Base-by-base conservation (phyloP, 1,140 invertebrate genomes). In the Drosophila murphyi region DNA sequence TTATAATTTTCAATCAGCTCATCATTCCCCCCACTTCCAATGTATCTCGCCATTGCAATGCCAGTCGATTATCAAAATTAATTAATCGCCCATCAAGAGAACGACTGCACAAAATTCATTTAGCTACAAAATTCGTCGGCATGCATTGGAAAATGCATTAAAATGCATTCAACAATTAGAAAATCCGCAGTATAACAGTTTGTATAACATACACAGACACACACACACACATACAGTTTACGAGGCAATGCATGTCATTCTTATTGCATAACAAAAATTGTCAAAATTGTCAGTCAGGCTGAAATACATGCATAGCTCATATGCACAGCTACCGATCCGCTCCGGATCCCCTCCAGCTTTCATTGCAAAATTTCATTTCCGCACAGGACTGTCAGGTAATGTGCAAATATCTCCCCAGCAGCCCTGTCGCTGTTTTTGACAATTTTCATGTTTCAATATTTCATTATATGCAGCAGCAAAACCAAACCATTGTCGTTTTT, bases 361-460 rank as follows among this genome's bases (percentile, higher is more conserved):
- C 82, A 83, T 69, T 87, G 82, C 83, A 72, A 88, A 89, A 88
- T 89, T 88, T 89, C 83, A 88, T 88, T 88, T 88, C 83, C 83
- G 85, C 80, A 37, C 28, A 65, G 69, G 63, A 50, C 55, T 68
- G 80, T 77, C 82, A 86, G 79, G 82, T 86, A 86, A 86, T 87
- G 82, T 70, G 67, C 67, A 56, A 4, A 20, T n/a, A 39, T 47
- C 3, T 20, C 20, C 12, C n/a, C 5, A 4, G 31, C 28, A n/a
- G 34, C 20, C 29, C 8, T 5, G 52, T 77, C 67, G 65, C 80
- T 88, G 83, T 80, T 89, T 88, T 89, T 88, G 83, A 83, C 83
- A 88, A 88, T 88, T 88, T 87, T 88, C 83, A 80, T 87, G 83
- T 88, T 88, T 88, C 85, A 88, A 88, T 88, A 83, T 88, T 88